Evolutionary conservation across 1,140 invertebrate genomes (phyloP).

Genomic region (Drosophila pallidifrons): DNA sequence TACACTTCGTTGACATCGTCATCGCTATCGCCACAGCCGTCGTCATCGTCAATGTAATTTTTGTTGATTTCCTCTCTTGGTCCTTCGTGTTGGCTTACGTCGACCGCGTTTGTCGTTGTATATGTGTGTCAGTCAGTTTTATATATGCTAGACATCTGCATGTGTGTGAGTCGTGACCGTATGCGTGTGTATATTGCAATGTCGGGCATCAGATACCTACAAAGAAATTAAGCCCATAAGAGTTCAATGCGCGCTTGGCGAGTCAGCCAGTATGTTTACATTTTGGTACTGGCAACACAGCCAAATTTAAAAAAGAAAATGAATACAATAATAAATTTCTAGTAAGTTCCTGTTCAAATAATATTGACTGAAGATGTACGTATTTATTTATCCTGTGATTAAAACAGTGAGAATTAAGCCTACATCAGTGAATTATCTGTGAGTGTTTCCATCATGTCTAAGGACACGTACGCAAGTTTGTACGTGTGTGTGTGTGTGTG

Average conservation of each 20-base stretch:
- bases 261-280: constrained; percentile 68
- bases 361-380: constrained; percentile 48
- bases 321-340: constrained; percentile 19
- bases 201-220: constrained; percentile 71
- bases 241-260: constrained; percentile 69
- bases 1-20: constrained; percentile 52
- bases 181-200: constrained; percentile 34
- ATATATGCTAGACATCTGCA: not conserved
- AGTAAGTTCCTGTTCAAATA: constrained; percentile 52
- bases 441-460: constrained; percentile 1
- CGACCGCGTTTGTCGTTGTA: constrained; percentile 49
- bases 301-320: not conserved
- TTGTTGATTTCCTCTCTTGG: constrained; percentile 73
- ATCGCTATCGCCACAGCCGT: not conserved
- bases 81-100: constrained; percentile 39
- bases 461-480: not conserved
- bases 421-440: constrained; percentile 40
- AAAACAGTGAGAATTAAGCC: constrained; percentile 13
- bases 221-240: constrained; percentile 55
- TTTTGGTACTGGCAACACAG: constrained; percentile 48
- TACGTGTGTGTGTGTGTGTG: constrained; percentile 3
- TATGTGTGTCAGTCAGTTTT: constrained; percentile 79
- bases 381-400: constrained; percentile 44
- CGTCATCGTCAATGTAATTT: constrained; percentile 78
- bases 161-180: constrained; percentile 20